phyloP scores from a whole-genome alignment of 2,888 invertebrate species.

The Deroplatys truncata region DNA sequence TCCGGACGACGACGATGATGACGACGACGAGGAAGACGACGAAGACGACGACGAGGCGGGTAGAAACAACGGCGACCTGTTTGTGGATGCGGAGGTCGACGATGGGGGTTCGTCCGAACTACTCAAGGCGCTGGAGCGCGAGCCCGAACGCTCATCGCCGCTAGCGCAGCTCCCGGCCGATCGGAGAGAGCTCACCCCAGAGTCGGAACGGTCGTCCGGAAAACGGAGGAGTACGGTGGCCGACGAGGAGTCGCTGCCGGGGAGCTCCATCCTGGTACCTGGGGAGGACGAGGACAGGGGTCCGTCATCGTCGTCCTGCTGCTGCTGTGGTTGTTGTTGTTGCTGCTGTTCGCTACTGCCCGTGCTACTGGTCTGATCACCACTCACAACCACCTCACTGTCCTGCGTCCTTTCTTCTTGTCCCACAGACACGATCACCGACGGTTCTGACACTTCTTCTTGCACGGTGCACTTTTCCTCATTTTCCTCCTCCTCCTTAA shows the following conservation, averaged over 20 bases:
- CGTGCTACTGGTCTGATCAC: slow-evolving; percentile 30
- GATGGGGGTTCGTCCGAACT: slow-evolving; percentile 65
- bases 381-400: slow-evolving; percentile 40
- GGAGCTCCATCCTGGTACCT: slow-evolving; percentile 45
- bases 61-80: slow-evolving; percentile 12
- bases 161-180: slow-evolving; percentile 56
- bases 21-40: slow-evolving; percentile 23
- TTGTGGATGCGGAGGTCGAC: background rate
- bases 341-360: slow-evolving; percentile 38
- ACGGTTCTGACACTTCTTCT: slow-evolving; percentile 15
- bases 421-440: slow-evolving; percentile 13
- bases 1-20: slow-evolving; percentile 29
- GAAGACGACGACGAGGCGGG: slow-evolving; percentile 14
- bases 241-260: slow-evolving; percentile 13
- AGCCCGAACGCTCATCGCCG: slow-evolving; percentile 72
- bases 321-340: slow-evolving; percentile 26
- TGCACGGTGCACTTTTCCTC: slow-evolving; percentile 10
- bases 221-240: slow-evolving; percentile 39
- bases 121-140: slow-evolving; percentile 69
- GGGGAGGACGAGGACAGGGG: slow-evolving; percentile 44
- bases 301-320: slow-evolving; percentile 45
- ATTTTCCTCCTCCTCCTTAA: background rate
- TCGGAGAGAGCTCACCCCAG: slow-evolving; percentile 71
- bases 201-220: slow-evolving; percentile 49
- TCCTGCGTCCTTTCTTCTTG: slow-evolving; percentile 42